These are phyloP conservation scores for Germaria angustata DNA, from an alignment of 2,888 invertebrate species.

Conservation along the genomic window DNA sequence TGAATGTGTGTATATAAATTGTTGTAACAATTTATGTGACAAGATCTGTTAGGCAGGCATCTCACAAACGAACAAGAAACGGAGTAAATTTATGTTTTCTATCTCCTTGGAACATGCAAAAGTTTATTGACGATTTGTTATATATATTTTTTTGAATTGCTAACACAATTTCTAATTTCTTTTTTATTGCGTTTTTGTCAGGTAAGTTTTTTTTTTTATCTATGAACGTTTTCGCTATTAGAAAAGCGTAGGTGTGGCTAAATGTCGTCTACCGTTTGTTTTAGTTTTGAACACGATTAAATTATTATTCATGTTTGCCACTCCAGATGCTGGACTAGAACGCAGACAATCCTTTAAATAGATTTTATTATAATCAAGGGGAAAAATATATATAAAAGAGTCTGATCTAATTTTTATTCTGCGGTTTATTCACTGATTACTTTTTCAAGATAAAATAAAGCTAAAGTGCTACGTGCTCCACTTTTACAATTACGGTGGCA, in stretches of 20 bases:
- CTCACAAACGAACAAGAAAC: conserved; percentile 6
- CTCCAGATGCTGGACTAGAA: conserved; percentile 27
- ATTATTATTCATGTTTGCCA: conserved; percentile 59
- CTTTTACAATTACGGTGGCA: not conserved
- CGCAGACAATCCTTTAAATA: conserved; percentile 57
- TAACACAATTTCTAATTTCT: conserved; percentile 43
- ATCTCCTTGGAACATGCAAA: conserved; percentile 33
- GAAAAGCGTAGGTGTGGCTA: conserved; percentile 63
- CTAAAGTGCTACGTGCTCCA: not conserved
- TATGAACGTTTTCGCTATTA: conserved; percentile 22
- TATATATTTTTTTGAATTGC: conserved; percentile 20
- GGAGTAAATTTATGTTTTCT: conserved; percentile 54
- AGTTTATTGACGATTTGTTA: conserved; percentile 51
- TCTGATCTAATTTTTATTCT: conserved; percentile 42
- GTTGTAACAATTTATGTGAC: conserved; percentile 58
- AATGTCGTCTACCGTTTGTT: conserved; percentile 64
- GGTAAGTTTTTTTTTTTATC: not conserved
- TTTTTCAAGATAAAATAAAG: conserved; percentile 42
- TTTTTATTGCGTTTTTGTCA: conserved; percentile 11
- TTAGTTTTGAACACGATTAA: conserved; percentile 33
- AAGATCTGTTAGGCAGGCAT: conserved; percentile 55
- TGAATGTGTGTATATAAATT: conserved; percentile 20
- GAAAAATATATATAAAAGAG: not conserved
- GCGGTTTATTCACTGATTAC: conserved; percentile 53
- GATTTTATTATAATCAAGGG: conserved; percentile 37